Conservation (phyloP, 1,140 invertebrate genomes). For the Bombus fervidus region DNA sequence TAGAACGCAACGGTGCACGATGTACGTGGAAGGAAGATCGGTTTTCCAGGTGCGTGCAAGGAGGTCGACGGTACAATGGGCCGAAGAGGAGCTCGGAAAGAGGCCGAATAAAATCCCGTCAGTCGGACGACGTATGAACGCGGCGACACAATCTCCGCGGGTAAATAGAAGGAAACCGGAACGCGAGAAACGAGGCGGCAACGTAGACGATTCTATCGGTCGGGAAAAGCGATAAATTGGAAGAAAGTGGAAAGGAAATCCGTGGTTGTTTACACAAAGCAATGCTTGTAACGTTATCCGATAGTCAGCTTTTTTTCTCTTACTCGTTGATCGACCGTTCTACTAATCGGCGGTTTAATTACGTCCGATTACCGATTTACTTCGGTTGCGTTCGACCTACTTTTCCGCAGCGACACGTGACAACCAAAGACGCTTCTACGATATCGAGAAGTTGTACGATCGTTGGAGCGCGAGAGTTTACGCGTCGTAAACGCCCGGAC, state of each 20-base stretch:
- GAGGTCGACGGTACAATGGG: slow-evolving; percentile 54
- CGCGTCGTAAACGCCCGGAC: neutral
- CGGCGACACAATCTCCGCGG: neutral
- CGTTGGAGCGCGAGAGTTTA: neutral
- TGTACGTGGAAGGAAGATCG: neutral
- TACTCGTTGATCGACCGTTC: neutral
- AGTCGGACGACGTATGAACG: neutral
- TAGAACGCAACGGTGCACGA: neutral
- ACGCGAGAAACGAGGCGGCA: slow-evolving; percentile 11
- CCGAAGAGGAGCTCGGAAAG: neutral
- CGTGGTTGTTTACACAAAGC: neutral
- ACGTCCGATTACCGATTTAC: neutral
- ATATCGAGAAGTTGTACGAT: neutral
- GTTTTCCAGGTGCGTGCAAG: slow-evolving; percentile 68
- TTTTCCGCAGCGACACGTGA: neutral
- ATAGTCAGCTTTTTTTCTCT: neutral
- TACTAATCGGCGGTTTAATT: neutral
- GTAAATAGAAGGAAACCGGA: slow-evolving; percentile 14
- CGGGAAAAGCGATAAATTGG: neutral
- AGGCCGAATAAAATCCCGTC: slow-evolving; percentile 34
- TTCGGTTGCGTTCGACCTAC: neutral
- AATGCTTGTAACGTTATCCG: neutral
- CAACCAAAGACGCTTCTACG: neutral
- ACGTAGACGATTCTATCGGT: neutral
- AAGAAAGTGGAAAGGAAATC: slow-evolving; percentile 24